A percentile compares a stretch with the other conserved stretches of the same genome.
These are phyloP conservation scores for Chloroceryle aenea DNA, from an alignment of 2,113 vertebrate species.

Conservation along the genomic window DNA sequence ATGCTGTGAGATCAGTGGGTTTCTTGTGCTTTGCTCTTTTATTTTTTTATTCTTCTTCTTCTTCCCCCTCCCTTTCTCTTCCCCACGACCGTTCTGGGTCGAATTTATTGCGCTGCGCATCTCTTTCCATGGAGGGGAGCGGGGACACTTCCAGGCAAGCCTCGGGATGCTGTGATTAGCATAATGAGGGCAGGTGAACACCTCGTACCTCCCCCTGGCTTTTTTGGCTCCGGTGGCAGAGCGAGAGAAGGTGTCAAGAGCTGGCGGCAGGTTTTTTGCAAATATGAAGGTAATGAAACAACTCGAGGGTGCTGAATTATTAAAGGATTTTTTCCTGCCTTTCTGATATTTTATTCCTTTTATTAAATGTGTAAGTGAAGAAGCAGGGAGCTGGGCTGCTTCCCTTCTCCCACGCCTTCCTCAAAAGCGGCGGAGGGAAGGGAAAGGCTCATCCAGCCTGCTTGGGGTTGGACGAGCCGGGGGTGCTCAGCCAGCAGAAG, in stretches of 20 bases:
- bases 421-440: rapidly evolving
- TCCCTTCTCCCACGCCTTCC: not conserved
- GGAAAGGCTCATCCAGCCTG: not conserved
- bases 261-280: not conserved
- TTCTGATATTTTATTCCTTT: constrained; percentile 65
- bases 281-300: constrained; percentile 4
- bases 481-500: not conserved
- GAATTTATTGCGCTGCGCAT: not conserved
- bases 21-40: not conserved
- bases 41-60: not conserved
- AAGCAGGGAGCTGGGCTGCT: not conserved
- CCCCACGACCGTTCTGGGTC: not conserved
- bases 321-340: not conserved
- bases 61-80: not conserved
- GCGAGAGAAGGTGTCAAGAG: not conserved
- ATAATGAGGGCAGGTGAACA: not conserved
- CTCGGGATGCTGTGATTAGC: not conserved
- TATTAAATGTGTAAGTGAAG: constrained; percentile 13
- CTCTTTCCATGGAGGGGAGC: not conserved
- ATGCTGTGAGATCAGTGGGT: not conserved
- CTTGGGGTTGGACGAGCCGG: rapidly evolving
- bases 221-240: not conserved
- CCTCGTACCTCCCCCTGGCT: not conserved
- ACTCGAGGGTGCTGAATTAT: constrained; percentile 27
- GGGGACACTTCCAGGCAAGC: not conserved